Conservation (phyloP, 2,113 vertebrate genomes). For the Scopus umbretta region DNA sequence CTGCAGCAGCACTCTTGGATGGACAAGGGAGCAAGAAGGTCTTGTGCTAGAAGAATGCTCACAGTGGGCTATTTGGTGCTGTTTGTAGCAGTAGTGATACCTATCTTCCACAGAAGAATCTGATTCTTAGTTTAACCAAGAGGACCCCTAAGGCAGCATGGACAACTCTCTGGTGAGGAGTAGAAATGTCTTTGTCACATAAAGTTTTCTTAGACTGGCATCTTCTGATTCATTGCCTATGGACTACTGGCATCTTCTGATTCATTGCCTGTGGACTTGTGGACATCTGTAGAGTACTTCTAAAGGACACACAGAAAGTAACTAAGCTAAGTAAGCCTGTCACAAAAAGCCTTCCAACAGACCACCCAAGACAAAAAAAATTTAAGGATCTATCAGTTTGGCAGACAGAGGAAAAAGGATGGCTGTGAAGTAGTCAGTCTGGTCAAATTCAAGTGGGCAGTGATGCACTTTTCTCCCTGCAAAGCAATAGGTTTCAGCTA, state of each 20-base stretch:
- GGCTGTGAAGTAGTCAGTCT: background rate
- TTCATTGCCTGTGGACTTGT: background rate
- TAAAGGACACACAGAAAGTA: background rate
- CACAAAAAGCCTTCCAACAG: background rate
- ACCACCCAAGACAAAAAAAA: background rate
- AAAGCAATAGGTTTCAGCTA: background rate
- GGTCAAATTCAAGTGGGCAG: background rate
- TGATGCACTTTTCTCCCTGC: background rate
- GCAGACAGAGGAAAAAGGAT: background rate
- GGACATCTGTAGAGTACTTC: background rate
- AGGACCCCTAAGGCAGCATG: background rate
- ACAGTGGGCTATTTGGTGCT: background rate
- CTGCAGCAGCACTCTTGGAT: background rate
- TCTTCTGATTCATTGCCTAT: background rate
- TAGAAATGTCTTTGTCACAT: background rate
- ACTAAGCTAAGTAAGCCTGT: background rate
- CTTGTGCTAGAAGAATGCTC: background rate
- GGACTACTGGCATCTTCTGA: too few relatives aligned
- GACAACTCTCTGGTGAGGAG: background rate
- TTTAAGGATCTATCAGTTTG: background rate
- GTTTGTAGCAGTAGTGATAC: background rate
- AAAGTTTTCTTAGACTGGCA: background rate
- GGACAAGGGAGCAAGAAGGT: background rate
- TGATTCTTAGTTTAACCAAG: background rate
- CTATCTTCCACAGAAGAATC: background rate